Evolutionary conservation across 2,113 vertebrate species (phyloP), one percentile per base, ranked within the genome.

Genomic region (Globicephala melas): DNA sequence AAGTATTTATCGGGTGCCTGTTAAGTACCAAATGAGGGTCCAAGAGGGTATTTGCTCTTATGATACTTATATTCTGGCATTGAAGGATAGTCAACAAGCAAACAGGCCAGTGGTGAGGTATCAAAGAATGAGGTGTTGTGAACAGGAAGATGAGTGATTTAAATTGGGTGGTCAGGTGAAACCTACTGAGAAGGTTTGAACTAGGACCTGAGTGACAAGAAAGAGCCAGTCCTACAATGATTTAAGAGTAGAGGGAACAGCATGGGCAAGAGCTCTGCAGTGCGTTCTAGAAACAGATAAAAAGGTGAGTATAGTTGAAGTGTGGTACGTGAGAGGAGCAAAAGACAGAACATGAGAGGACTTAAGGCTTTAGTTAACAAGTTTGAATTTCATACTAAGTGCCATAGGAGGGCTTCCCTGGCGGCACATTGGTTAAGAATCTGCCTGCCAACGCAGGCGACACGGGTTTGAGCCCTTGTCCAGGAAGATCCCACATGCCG

Each of bases 131-230:
- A 41, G 55, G 36, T 63, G 6, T 41, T 71, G 47, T 80, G 79
- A 94, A 88, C n/a, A 77, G 77, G 41, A 92, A 89, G 58, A 81
- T 33, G 58, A 36, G 53, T 96, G 50, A 58, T 73, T 86, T 95
- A 41, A 77, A 60, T 53, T 76, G 41, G 13, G 11, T 76, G 14
- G 23, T 55, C 11, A 50, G 3, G 25, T 65, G 21, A 89, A 68
- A 23, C 41, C 85, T 53, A 1, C 31, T 62, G 5, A 80, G 55
- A 50, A 85, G 12, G 28, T 79, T 93, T 55, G 9, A 65, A n/a
- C 60, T 33, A 88, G 31, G 50, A 80, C 1, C 31, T 9, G 26
- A 91, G 58, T 53, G 74, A 89, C 41, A 84, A 60, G 71, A 85
- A 80, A 95, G 36, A 60, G 13, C 36, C 28, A 41, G 15, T 68